Evolutionary conservation across 2,888 invertebrate species (phyloP).

Genomic region (Noctua janthina): DNA sequence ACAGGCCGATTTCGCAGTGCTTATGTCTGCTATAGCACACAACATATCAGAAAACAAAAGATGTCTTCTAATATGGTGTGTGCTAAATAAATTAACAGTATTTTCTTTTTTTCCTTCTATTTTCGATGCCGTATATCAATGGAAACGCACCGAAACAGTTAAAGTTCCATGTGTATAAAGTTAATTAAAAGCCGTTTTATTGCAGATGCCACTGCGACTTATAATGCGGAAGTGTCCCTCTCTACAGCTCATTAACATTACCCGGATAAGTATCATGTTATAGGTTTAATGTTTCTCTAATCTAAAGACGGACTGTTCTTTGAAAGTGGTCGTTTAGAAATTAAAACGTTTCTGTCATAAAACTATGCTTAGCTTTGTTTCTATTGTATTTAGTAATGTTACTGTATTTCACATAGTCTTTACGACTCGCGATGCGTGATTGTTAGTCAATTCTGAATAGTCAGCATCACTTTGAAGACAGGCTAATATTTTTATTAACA

Average conservation of each 20-base stretch:
- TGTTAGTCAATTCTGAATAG: not conserved
- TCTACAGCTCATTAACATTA: conserved; percentile 57
- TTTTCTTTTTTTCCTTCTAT: not conserved
- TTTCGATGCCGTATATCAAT: conserved; percentile 30
- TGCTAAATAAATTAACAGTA: not conserved
- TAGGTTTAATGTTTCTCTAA: conserved; percentile 19
- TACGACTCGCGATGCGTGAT: not conserved
- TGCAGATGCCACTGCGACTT: conserved; percentile 56
- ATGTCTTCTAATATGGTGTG: not conserved
- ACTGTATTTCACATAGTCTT: not conserved
- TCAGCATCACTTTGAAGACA: not conserved
- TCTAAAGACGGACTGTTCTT: not conserved
- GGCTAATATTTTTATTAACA: too few relatives aligned
- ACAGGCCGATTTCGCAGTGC: not conserved
- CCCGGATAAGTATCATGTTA: conserved; percentile 40
- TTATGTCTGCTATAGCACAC: not conserved
- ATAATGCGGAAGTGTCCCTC: conserved; percentile 62
- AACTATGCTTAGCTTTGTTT: not conserved
- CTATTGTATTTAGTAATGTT: not conserved
- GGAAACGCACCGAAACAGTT: conserved; percentile 42
- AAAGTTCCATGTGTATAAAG: conserved; percentile 56
- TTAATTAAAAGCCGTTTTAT: conserved; percentile 66
- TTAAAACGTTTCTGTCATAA: not conserved
- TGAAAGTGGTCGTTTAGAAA: conserved; percentile 3
- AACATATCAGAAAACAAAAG: too few relatives aligned